These are phyloP conservation scores for Pelodiscus sinensis DNA, from an alignment of 2,113 vertebrate species.

Conservation along the genomic window DNA sequence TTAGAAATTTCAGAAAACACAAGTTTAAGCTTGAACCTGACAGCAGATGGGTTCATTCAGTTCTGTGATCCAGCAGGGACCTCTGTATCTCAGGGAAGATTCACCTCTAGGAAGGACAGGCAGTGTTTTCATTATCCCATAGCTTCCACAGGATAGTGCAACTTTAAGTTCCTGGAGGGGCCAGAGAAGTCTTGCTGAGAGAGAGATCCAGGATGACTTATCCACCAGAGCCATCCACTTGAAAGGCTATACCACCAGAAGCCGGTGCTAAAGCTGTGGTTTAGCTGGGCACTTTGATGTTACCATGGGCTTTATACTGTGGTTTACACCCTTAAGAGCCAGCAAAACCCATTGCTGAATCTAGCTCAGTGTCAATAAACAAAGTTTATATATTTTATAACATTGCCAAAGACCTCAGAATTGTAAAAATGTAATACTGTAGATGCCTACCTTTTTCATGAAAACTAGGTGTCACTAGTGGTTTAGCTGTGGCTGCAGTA, in stretches of 20 bases:
- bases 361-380: rapidly evolving
- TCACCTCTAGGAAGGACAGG: neutral
- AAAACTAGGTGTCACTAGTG: conserved; percentile 69
- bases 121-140: neutral
- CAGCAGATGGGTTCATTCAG: neutral
- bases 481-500: conserved; percentile 40
- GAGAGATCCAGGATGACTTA: neutral
- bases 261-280: neutral
- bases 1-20: neutral
- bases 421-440: neutral
- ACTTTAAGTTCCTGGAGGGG: neutral
- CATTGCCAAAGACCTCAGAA: neutral
- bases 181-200: neutral
- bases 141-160: neutral
- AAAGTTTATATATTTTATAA: neutral
- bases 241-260: neutral
- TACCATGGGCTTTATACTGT: neutral
- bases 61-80: neutral
- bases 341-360: neutral
- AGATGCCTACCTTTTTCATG: conserved; percentile 8
- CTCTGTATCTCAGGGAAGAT: rapidly evolving
- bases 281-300: neutral
- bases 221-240: neutral
- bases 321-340: neutral
- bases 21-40: neutral